phyloP scores from a whole-genome alignment of 1,140 invertebrate species.

The Belonocnema kinseyi region DNA sequence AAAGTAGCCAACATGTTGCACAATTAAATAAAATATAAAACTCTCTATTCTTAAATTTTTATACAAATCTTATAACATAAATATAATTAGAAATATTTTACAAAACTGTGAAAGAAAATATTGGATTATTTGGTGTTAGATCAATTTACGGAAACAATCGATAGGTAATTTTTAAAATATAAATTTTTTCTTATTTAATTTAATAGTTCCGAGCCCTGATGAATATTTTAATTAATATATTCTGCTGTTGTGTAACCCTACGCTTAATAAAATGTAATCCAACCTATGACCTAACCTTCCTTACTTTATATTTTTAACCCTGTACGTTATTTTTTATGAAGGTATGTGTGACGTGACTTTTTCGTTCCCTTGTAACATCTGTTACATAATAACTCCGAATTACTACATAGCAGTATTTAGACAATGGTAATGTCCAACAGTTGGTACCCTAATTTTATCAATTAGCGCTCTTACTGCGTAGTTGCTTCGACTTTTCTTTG shows the following conservation, averaged over 20 bases:
- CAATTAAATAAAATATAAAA: too few relatives aligned
- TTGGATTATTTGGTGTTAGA: too few relatives aligned
- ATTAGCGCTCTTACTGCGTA: conserved; percentile 61
- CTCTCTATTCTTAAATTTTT: too few relatives aligned
- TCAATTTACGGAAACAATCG: too few relatives aligned
- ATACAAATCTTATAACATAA: conserved; percentile 36
- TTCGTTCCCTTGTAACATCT: conserved; percentile 45
- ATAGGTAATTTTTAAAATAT: background rate
- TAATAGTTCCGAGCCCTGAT: conserved; percentile 12
- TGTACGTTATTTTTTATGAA: background rate
- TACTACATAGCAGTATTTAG: conserved; percentile 68
- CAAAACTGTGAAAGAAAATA: too few relatives aligned
- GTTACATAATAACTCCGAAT: conserved; percentile 57
- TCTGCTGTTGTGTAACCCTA: conserved; percentile 61
- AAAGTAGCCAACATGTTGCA: too few relatives aligned
- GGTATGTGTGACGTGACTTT: conserved; percentile 51
- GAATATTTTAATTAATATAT: conserved; percentile 51
- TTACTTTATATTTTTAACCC: background rate
- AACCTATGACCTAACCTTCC: background rate
- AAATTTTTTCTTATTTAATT: background rate
- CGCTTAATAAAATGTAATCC: conserved; percentile 46
- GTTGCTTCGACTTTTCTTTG: conserved; percentile 65
- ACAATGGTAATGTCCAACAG: conserved; percentile 76
- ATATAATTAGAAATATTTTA: conserved; percentile 32
- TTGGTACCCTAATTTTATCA: conserved; percentile 66